phyloP scores from a whole-genome alignment of 2,888 invertebrate species.

The Metallyticus violacea region DNA sequence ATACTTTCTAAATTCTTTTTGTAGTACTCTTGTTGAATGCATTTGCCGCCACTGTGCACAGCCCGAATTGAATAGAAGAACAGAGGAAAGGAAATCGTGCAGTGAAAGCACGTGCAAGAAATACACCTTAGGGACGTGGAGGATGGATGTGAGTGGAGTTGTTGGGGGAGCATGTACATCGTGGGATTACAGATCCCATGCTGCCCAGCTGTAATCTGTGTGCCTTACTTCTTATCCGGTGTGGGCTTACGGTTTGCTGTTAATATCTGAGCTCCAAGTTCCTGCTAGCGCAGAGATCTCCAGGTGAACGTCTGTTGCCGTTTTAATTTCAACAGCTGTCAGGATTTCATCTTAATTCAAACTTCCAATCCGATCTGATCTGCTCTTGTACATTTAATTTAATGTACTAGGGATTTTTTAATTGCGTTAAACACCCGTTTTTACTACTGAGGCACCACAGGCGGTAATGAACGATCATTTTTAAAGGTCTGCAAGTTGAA shows the following conservation, averaged over 20 bases:
- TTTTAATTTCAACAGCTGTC: background rate
- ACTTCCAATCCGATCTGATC: too few species aligned
- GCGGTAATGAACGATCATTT: too few species aligned
- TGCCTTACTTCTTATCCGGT: conserved; percentile 2
- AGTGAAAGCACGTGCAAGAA: background rate
- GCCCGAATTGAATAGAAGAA: background rate
- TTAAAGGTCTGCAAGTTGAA: too few species aligned
- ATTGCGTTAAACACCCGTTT: too few species aligned
- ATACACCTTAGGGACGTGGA: background rate
- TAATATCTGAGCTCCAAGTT: background rate
- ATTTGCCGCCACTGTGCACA: too few species aligned
- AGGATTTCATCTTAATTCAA: too few species aligned
- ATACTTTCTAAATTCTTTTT: too few species aligned
- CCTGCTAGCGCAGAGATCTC: background rate
- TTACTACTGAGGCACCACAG: too few species aligned
- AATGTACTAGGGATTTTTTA: too few species aligned
- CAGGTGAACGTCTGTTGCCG: background rate
- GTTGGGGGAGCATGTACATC: background rate
- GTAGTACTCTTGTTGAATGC: too few species aligned
- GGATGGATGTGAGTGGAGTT: too few species aligned
- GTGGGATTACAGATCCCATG: background rate
- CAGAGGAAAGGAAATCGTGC: background rate
- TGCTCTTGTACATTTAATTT: too few species aligned
- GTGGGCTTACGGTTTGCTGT: background rate
- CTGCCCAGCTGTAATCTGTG: background rate